These are phyloP conservation scores for Jordanella pulchra DNA, from an alignment of 2,797 vertebrate genomes.

Conservation along the genomic window DNA sequence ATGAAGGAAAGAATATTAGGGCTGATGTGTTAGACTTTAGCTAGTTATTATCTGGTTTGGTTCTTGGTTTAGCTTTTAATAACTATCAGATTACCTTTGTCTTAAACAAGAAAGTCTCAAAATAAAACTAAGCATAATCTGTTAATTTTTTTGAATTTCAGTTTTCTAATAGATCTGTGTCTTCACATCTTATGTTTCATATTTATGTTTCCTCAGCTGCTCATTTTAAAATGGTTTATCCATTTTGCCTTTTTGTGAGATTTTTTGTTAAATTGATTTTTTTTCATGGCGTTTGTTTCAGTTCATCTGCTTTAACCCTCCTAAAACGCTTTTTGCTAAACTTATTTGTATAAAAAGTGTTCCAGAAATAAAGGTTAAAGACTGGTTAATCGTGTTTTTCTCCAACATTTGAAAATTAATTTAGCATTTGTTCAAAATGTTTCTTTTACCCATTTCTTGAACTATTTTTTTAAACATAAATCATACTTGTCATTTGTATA, in stretches of 20 bases:
- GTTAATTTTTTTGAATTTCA: too few species aligned
- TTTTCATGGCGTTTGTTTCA: too few species aligned
- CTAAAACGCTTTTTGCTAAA: too few species aligned
- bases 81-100: neutral
- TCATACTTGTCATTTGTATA: neutral
- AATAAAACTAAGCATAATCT: too few species aligned
- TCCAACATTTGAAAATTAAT: neutral
- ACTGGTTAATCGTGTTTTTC: slow-evolving; percentile 14
- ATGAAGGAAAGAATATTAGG: slow-evolving; percentile 13
- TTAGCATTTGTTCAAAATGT: neutral
- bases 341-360: too few species aligned
- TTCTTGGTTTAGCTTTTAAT: neutral
- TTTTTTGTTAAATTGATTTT: neutral
- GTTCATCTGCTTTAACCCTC: too few species aligned
- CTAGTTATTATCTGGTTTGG: neutral
- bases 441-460: neutral
- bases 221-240: neutral
- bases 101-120: too few species aligned
- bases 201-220: neutral
- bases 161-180: neutral
- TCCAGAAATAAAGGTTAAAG: neutral
- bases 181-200: neutral
- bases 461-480: neutral
- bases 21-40: neutral
- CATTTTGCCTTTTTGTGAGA: neutral